Evolutionary conservation across 2,113 vertebrate species (phyloP).

Genomic region (Leucosticte australis): DNA sequence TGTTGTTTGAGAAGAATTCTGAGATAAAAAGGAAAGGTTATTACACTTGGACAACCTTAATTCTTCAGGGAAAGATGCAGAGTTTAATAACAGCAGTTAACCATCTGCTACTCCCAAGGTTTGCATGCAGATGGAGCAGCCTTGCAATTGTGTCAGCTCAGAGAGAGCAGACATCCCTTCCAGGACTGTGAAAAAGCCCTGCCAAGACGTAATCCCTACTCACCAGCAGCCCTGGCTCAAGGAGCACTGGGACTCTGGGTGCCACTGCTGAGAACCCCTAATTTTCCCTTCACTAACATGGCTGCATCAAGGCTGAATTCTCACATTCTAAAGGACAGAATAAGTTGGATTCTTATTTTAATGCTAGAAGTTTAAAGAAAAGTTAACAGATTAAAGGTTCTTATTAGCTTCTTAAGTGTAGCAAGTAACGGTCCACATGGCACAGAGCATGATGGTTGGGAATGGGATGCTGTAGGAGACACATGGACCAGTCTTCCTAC

Average conservation of each 20-base stretch:
- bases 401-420: background rate
- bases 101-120: constrained; percentile 17
- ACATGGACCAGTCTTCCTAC: background rate
- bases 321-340: background rate
- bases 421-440: background rate
- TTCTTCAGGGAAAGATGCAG: constrained; percentile 28
- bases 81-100: constrained; percentile 35
- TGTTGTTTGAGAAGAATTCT: background rate
- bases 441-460: background rate
- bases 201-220: background rate
- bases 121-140: constrained; percentile 27
- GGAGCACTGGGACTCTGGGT: background rate
- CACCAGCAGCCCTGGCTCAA: background rate
- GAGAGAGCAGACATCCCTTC: background rate
- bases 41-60: constrained; percentile 42
- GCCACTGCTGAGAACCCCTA: background rate
- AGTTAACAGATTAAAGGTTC: background rate
- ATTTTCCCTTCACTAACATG: background rate
- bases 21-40: constrained; percentile 36
- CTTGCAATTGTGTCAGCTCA: background rate
- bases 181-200: background rate
- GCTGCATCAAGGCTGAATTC: background rate
- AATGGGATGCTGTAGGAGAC: background rate
- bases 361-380: background rate
- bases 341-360: background rate